These are phyloP conservation scores for Automeris io DNA, from an alignment of 2,888 invertebrate species.

Conservation along the genomic window DNA sequence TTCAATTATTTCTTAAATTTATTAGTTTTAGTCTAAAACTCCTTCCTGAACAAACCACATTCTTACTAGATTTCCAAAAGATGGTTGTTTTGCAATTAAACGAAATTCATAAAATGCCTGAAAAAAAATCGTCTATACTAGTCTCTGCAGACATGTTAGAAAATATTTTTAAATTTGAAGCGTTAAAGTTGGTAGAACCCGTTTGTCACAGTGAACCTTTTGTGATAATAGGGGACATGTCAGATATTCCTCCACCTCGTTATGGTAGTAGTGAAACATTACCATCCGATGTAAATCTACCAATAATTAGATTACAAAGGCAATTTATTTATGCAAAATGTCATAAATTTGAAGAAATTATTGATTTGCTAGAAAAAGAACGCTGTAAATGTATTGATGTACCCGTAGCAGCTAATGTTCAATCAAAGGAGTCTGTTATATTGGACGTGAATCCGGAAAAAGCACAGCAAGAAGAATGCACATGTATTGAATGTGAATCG, in stretches of 20 bases:
- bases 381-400: slow-evolving; percentile 43
- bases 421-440: slow-evolving; percentile 6
- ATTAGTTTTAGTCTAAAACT: slow-evolving; percentile 58
- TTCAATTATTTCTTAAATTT: slow-evolving; percentile 59
- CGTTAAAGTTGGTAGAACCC: slow-evolving; percentile 15
- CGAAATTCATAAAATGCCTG: slow-evolving; percentile 51
- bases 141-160: slow-evolving; percentile 30
- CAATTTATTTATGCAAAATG: slow-evolving; percentile 62
- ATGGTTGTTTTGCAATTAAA: slow-evolving; percentile 61
- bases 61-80: slow-evolving; percentile 60
- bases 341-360: slow-evolving; percentile 51
- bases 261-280: slow-evolving; percentile 59
- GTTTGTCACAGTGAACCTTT: slow-evolving; percentile 49
- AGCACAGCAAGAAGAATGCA: background rate
- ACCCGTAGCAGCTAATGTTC: background rate
- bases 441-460: slow-evolving; percentile 3
- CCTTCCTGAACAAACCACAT: slow-evolving; percentile 60
- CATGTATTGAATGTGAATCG: slow-evolving; percentile 27
- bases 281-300: slow-evolving; percentile 47
- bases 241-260: slow-evolving; percentile 32
- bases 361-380: slow-evolving; percentile 41
- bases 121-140: slow-evolving; percentile 33
- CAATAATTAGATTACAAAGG: slow-evolving; percentile 43
- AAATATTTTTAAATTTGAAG: slow-evolving; percentile 42
- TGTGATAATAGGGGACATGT: slow-evolving; percentile 44